phyloP scores from a whole-genome alignment of 2,113 vertebrate species.

The Condylura cristata region DNA sequence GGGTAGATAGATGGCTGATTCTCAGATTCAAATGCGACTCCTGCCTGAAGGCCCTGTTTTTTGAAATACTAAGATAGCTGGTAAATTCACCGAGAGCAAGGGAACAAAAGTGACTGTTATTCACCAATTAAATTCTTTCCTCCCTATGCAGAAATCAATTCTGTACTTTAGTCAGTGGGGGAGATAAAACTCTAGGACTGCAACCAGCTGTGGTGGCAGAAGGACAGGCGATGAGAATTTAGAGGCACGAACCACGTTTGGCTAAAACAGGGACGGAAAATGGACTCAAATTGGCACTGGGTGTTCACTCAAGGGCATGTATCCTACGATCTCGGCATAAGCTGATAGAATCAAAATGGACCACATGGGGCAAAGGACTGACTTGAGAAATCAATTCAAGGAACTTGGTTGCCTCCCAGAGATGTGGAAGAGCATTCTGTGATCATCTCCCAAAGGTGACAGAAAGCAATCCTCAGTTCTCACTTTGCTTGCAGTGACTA shows the following conservation, averaged over 20 bases:
- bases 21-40: conserved; percentile 61
- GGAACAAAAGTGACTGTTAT: conserved; percentile 56
- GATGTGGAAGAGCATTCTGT: neutral
- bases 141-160: conserved; percentile 65
- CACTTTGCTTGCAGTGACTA: neutral
- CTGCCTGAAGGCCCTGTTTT: conserved; percentile 62
- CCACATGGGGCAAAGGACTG: neutral
- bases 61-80: conserved; percentile 58
- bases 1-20: conserved; percentile 56
- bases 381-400: conserved; percentile 10
- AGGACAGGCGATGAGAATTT: neutral
- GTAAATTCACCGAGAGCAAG: conserved; percentile 51
- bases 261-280: neutral
- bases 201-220: conserved; percentile 42
- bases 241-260: neutral
- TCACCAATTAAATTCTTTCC: conserved; percentile 72
- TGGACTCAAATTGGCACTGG: neutral
- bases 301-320: neutral
- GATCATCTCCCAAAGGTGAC: neutral
- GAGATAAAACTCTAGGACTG: conserved; percentile 45
- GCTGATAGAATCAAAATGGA: neutral
- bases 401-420: neutral
- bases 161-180: conserved; percentile 43
- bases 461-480: conserved; percentile 19
- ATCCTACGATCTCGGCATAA: neutral